Evolutionary conservation across 2,113 vertebrate genomes (phyloP).

Genomic region (Hypomesus transpacificus): DNA sequence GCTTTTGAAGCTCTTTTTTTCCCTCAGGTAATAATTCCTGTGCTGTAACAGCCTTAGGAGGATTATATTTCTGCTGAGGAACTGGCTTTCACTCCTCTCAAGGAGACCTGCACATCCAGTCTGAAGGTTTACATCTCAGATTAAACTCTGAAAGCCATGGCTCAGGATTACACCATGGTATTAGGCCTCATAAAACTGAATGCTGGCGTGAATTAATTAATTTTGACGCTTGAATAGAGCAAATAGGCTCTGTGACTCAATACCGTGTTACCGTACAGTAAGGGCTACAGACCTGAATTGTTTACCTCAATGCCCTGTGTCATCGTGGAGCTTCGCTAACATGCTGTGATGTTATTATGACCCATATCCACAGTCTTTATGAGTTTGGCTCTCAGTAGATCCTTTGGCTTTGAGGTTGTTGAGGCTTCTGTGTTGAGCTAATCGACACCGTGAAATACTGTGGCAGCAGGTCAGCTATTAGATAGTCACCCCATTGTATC

Average conservation of each 20-base stretch:
- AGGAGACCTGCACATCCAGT: conserved; percentile 54
- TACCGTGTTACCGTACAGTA: too few species aligned
- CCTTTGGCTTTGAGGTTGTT: too few species aligned
- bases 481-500: too few species aligned
- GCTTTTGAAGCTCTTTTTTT: conserved; percentile 56
- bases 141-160: conserved; percentile 58
- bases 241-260: conserved; percentile 21
- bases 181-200: conserved; percentile 64
- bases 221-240: conserved; percentile 24
- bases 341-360: too few species aligned
- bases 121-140: conserved; percentile 65
- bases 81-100: conserved; percentile 56
- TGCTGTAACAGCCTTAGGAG: conserved; percentile 72
- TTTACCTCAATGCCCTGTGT: too few species aligned
- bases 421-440: too few species aligned
- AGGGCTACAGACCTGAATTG: too few species aligned
- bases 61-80: conserved; percentile 69
- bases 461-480: too few species aligned
- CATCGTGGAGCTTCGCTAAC: too few species aligned
- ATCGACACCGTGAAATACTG: too few species aligned
- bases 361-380: too few species aligned
- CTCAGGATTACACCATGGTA: conserved; percentile 58
- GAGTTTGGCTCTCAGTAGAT: too few species aligned
- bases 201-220: conserved; percentile 58
- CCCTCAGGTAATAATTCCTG: conserved; percentile 65